Conservation (phyloP, 2,888 invertebrate species). For the Pollenia amentaria region DNA sequence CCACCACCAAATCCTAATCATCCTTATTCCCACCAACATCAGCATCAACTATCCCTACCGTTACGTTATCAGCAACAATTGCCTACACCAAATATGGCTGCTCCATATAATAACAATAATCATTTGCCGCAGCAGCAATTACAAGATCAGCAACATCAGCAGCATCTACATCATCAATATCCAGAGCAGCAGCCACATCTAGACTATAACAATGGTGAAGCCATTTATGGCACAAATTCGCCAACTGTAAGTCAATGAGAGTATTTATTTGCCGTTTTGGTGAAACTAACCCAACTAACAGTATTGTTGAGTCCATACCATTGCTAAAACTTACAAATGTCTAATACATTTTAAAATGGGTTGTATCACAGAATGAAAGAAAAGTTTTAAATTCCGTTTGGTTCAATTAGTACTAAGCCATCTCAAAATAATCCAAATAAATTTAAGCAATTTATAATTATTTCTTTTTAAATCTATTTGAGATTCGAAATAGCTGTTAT, state of each 20-base stretch:
- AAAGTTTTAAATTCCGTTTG: too few relatives aligned
- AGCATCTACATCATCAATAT: constrained; percentile 56
- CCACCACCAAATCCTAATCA: constrained; percentile 73
- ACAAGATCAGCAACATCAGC: constrained; percentile 74
- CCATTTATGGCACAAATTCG: constrained; percentile 77
- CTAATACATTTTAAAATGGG: too few relatives aligned
- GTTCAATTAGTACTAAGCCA: too few relatives aligned
- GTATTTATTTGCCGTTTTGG: constrained; percentile 45
- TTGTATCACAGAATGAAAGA: too few relatives aligned
- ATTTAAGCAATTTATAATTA: too few relatives aligned
- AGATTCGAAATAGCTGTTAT: too few relatives aligned
- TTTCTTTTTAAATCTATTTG: too few relatives aligned
- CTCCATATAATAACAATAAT: constrained; percentile 53
- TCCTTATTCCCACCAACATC: constrained; percentile 59
- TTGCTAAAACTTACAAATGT: constrained; percentile 10
- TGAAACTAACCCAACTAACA: constrained; percentile 76
- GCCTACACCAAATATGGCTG: constrained; percentile 46
- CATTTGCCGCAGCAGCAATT: constrained; percentile 61
- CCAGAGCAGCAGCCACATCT: constrained; percentile 69
- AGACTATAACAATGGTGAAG: constrained; percentile 76
- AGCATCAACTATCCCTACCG: constrained; percentile 73
- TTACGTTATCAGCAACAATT: constrained; percentile 70
- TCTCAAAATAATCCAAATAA: too few relatives aligned
- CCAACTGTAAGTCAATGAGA: constrained; percentile 78
- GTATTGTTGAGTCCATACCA: constrained; percentile 24